Base-by-base conservation (phyloP, 1,140 invertebrate species). In the Penaeus vannamei region DNA sequence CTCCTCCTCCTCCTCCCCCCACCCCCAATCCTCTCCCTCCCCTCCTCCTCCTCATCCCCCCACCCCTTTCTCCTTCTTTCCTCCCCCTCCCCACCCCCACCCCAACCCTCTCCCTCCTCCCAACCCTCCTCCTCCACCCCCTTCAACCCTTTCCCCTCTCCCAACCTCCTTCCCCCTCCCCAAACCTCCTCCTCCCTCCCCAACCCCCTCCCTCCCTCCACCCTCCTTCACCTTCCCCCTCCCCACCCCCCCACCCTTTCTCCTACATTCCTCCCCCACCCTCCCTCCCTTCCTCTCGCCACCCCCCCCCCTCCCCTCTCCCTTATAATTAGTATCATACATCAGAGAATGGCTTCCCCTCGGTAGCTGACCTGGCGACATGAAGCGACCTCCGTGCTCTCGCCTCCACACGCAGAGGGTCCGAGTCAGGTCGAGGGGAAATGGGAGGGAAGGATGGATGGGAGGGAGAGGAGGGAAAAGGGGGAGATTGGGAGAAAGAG, bases 291-390 rank as follows among this genome's bases (percentile, higher is more conserved):
- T 64, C 29, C 82, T 42, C n/a, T 42, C 26, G 29, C 20, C 59
- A 76, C 36, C 29, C 66, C 66, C 69, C 8, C 61, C 32, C 69
- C 42, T 59, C 80, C 66, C 80, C n/a, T 62, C 32, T 23, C 32
- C 82, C 87, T 79, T 61, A 46, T 89, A 89, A 89, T 89, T 89
- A 89, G 87, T 89, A 84, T 89, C 87, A 89, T 89, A 85, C 87
- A 89, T 89, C 87, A 89, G 85, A 82, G 85, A 89, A 89, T 89
- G 82, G 72, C 87, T 89, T 89, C 87, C 87, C 82, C 87, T 89
- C 69, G 42, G 32, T 62, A 76, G 87, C 87, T 89, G 87, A 89
- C 87, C 87, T 80, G 81, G 87, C 87, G 64, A 46, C 72, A 4
- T 36, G 14, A 20, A 32, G 72, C 17, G 10, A 20, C 42, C 72